These are phyloP conservation scores for Heterotilapia buettikoferi DNA, from an alignment of 2,113 vertebrate species.

Conservation along the genomic window DNA sequence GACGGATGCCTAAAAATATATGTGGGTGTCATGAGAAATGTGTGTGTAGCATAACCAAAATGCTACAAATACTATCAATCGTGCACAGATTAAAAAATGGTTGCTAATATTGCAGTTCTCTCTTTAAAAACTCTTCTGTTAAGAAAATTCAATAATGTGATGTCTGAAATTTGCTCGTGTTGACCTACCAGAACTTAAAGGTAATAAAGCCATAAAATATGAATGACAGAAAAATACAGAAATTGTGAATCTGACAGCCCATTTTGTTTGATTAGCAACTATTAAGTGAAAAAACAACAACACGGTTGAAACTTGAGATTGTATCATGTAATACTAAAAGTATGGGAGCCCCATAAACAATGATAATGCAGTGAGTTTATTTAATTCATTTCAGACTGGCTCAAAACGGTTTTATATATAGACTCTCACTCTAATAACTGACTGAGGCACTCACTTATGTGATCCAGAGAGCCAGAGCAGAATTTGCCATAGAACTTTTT, in stretches of 20 bases:
- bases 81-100: background rate
- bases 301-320: background rate
- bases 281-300: background rate
- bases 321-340: background rate
- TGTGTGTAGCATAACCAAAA: accelerated
- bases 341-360: background rate
- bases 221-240: background rate
- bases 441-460: constrained; percentile 83
- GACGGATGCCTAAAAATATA: constrained; percentile 83
- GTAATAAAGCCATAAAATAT: background rate
- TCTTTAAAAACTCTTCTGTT: background rate
- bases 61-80: background rate
- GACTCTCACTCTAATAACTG: accelerated
- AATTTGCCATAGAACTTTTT: constrained; percentile 95
- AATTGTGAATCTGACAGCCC: background rate
- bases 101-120: background rate
- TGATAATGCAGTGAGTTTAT: accelerated
- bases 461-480: constrained; percentile 86
- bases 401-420: accelerated
- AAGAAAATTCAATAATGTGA: accelerated
- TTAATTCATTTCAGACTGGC: background rate
- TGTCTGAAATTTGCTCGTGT: background rate
- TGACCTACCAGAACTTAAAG: accelerated
- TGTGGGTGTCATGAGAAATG: background rate
- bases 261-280: background rate